A percentile compares a stretch with the other conserved stretches of the same genome.
These are phyloP conservation scores for Dipodomys ordii DNA, from an alignment of 2,113 vertebrate genomes.

Conservation along the genomic window DNA sequence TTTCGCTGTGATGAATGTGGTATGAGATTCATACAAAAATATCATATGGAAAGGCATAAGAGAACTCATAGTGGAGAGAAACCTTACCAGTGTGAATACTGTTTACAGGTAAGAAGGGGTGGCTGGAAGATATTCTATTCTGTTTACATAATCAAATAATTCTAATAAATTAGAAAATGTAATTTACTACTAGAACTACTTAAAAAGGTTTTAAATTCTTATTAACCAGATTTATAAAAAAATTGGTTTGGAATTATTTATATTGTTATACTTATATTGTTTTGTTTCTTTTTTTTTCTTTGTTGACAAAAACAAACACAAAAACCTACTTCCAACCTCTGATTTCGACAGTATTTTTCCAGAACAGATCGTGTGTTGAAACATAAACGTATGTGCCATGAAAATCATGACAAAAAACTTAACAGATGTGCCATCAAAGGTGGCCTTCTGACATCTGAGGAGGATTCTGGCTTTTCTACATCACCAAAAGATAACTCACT, in stretches of 20 bases:
- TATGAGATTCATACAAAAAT: constrained; percentile 99
- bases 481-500: constrained; percentile 94
- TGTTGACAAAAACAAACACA: constrained; percentile 62
- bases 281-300: constrained; percentile 70
- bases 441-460: constrained; percentile 89
- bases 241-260: constrained; percentile 54
- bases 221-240: constrained; percentile 34
- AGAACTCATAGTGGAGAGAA: constrained; percentile 99
- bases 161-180: constrained; percentile 45
- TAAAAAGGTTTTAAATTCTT: constrained; percentile 32
- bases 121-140: background rate
- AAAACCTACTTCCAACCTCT: constrained; percentile 61
- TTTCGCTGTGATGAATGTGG: constrained; percentile 99
- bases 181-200: constrained; percentile 12
- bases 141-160: constrained; percentile 40
- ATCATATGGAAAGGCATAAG: constrained; percentile 99
- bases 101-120: constrained; percentile 93
- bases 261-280: constrained; percentile 61
- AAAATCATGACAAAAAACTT: constrained; percentile 95
- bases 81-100: constrained; percentile 99
- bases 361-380: constrained; percentile 98
- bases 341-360: constrained; percentile 94
- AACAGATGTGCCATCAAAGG: constrained; percentile 93
- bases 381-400: constrained; percentile 99
- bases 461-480: constrained; percentile 88